Base-by-base conservation (phyloP, 53 echinoderm and acorn worm species). In the Henricia sp. region DNA sequence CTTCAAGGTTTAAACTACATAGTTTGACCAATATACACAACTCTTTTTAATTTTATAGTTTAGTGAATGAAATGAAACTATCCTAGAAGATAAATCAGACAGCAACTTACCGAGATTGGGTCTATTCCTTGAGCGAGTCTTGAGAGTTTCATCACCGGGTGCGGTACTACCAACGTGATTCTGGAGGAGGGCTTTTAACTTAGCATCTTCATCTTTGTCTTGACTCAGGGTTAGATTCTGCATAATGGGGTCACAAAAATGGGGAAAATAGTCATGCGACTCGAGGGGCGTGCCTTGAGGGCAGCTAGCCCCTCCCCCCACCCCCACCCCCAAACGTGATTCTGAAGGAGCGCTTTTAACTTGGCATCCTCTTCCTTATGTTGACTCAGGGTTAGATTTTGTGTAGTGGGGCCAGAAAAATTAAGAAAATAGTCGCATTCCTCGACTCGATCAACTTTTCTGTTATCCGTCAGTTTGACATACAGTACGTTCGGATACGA, bases 361-460 rank as follows among this genome's bases (percentile, higher is more conserved):
- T 96, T 86, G 32, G 89, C 94, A 88, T 96, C 93, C 50, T 96
- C 97, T 17, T 85, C 88, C 68, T 90, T 94, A 30, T 94, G 94
- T 46, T 96, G 89, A 72, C 91, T 91, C 9, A 93, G 69, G 50
- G 74, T 74, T 38, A 88, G 74, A 82, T 90, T 90, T 86, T 90
- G 48, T 5, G 30, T 10, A 52, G 26, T n/a, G n/a, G n/a, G n/a
- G n/a, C n/a, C n/a, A n/a, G n/a, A n/a, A n/a, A n/a, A n/a, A n/a
- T n/a, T n/a, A n/a, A n/a, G n/a, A n/a, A n/a, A n/a, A n/a, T n/a
- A n/a, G n/a, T n/a, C n/a, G n/a, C n/a, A n/a, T n/a, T n/a, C n/a
- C n/a, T n/a, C n/a, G n/a, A n/a, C n/a, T n/a, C n/a, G n/a, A n/a
- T n/a, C n/a, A n/a, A n/a, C n/a, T n/a, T n/a, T n/a, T n/a, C n/a